A percentile compares a stretch with the other conserved stretches of the same genome.
Evolutionary conservation across 2,888 invertebrate species (phyloP).

Genomic region (Blastobasis adustella): DNA sequence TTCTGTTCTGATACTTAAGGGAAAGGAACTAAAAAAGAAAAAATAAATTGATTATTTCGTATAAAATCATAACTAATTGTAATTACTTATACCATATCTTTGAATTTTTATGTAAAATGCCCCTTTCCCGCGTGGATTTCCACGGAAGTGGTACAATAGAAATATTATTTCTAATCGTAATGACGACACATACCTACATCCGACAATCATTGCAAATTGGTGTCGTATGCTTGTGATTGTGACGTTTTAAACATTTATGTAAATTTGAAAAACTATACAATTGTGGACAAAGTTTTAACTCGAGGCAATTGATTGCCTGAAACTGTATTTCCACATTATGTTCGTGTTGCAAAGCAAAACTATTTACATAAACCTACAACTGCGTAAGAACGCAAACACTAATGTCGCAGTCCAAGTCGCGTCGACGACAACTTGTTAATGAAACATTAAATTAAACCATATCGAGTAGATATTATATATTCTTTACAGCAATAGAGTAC

Average conservation of each 20-base stretch:
- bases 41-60: constrained; percentile 1
- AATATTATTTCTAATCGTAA: no score
- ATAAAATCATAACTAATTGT: not conserved
- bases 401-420: constrained; percentile 34
- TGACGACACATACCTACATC: no score
- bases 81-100: not conserved
- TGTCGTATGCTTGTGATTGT: no score
- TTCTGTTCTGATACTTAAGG: constrained; percentile 15
- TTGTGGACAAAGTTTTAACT: constrained; percentile 17
- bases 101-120: not conserved
- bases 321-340: constrained; percentile 26
- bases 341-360: constrained; percentile 44
- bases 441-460: constrained; percentile 35
- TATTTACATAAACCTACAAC: constrained; percentile 62
- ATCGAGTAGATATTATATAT: constrained; percentile 27
- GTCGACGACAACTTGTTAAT: constrained; percentile 20
- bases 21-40: not conserved
- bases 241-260: no score
- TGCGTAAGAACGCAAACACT: constrained; percentile 42
- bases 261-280: constrained; percentile 11
- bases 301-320: constrained; percentile 30
- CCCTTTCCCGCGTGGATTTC: no score
- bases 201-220: no score
- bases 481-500: constrained; percentile 38
- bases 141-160: no score